Base-by-base conservation (phyloP, 2,113 vertebrate genomes). In the Colinus virginianus region DNA sequence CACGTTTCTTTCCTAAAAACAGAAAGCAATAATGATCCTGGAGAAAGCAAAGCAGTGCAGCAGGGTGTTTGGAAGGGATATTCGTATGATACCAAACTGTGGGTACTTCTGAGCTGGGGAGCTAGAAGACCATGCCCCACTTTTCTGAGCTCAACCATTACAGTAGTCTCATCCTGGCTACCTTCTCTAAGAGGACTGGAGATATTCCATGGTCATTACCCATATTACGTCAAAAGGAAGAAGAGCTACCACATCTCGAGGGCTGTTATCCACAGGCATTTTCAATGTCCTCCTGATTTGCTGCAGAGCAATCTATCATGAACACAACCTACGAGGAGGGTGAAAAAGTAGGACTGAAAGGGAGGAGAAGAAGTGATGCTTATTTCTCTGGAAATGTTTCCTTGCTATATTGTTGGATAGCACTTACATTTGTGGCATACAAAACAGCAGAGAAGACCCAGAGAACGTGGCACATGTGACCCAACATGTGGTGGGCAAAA, bases 351-450 rank as follows among this genome's bases (percentile, higher is more conserved):
- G 72, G 70, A 88, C 38, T 9, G 23, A 32, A 92, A 17, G 18
- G 68, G 48, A 86, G 62, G 86, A 43, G 68, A 74, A 64, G 40
- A 49, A 93, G 23, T 28, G 38, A 71, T 66, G n/a, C n/a, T 71
- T 64, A 95, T 84, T 62, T 76, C 91, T 84, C 89, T 94, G 94
- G 94, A 92, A 96, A 91, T 74, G 43, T 78, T 78, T 90, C 45
- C 63, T 61, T 2, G 3, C 69, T 61, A 13, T 46, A 68, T 36
- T 79, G 79, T 17, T 79, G 62, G 32, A 45, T 70, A 69, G 78
- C n/a, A 34, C 23, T 78, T 64, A 70, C 26, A 84, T 74, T 68
- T 56, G 62, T 75, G 76, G 11, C 23, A 83, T 78, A 46, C 12
- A 69, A 90, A 69, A 38, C 3, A 81, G 42, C 4, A 1, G 34